phyloP scores from a whole-genome alignment of 2,797 vertebrate genomes.

The Danio tinwini region DNA sequence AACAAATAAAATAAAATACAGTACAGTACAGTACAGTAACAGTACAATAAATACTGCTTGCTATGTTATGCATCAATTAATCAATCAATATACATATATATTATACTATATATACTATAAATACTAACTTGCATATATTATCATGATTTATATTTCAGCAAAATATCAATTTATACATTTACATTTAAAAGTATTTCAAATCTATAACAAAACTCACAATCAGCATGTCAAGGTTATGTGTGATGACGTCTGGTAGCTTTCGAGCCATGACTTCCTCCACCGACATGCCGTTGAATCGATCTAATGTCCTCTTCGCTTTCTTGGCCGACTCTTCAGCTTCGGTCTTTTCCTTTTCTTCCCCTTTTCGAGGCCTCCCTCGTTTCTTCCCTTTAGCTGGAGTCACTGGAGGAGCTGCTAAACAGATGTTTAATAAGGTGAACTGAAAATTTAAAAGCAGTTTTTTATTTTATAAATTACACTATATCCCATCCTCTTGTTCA shows the following conservation, averaged over 20 bases:
- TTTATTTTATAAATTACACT: too few species aligned
- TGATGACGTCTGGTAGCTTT: conserved; percentile 94
- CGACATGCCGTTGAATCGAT: conserved; percentile 95
- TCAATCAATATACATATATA: not conserved
- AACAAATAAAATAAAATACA: not conserved
- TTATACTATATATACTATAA: too few species aligned
- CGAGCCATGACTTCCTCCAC: conserved; percentile 93
- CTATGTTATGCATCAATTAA: too few species aligned
- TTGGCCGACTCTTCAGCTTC: conserved; percentile 86
- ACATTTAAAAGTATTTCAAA: too few species aligned
- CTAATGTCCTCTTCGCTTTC: conserved; percentile 90
- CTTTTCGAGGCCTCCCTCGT: conserved; percentile 78
- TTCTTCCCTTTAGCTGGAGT: conserved; percentile 85
- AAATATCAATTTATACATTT: too few species aligned
- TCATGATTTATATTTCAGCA: too few species aligned
- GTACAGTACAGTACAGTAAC: too few species aligned
- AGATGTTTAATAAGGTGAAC: not conserved
- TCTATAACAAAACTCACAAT: conserved; percentile 84
- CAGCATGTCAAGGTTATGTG: conserved; percentile 94
- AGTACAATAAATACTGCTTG: too few species aligned
- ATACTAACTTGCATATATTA: too few species aligned
- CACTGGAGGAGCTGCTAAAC: conserved; percentile 48
- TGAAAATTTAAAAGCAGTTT: not conserved
- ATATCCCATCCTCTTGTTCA: too few species aligned
- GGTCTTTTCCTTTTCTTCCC: conserved; percentile 75